Percentiles rank a stretch among this genome's conserved stretches.
phyloP scores from a whole-genome alignment of 2,888 invertebrate genomes.

The Thymelicus lineola region DNA sequence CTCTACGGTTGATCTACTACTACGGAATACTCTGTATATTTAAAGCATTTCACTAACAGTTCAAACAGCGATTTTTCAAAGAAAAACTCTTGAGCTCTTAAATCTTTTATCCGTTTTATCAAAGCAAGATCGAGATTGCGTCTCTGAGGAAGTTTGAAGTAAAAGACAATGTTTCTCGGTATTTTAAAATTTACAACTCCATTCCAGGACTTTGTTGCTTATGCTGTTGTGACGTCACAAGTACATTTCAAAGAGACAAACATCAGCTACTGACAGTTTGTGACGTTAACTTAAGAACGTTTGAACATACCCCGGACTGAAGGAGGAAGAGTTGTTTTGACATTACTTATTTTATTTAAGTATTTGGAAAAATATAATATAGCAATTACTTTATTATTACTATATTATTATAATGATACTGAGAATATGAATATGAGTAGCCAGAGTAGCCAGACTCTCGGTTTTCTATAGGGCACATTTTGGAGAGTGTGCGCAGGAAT shows the following conservation, averaged over 20 bases:
- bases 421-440: too few species aligned
- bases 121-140: slow-evolving; percentile 3
- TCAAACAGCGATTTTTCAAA: neutral
- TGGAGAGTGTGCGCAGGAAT: too few species aligned
- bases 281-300: neutral
- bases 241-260: neutral
- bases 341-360: too few species aligned
- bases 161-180: slow-evolving; percentile 14
- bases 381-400: too few species aligned
- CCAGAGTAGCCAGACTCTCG: too few species aligned
- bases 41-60: neutral
- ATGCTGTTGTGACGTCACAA: neutral
- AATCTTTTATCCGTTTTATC: slow-evolving; percentile 5
- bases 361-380: too few species aligned
- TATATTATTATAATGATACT: too few species aligned
- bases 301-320: neutral
- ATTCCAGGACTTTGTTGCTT: neutral
- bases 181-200: slow-evolving; percentile 14
- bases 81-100: neutral
- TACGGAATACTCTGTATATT: too few species aligned
- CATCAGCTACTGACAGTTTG: neutral
- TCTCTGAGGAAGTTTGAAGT: slow-evolving; percentile 6
- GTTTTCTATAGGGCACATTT: too few species aligned
- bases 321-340: neutral
- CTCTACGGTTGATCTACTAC: too few species aligned